phyloP scores from a whole-genome alignment of 2,797 vertebrate species.

The Tympanoctomys barrerae region DNA sequence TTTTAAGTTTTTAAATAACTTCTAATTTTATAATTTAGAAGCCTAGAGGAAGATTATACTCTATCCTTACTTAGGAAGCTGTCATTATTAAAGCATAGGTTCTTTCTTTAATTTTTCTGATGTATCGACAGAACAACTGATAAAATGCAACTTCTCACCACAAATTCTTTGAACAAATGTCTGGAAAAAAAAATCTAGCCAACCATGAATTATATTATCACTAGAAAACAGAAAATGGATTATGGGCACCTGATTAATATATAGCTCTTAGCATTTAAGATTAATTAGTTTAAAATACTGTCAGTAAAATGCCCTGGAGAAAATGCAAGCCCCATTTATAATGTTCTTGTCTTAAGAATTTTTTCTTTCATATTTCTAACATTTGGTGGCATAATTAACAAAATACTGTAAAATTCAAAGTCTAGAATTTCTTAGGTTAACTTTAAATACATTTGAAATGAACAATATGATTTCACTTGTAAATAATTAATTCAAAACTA shows the following conservation, averaged over 20 bases:
- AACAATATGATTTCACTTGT: constrained; percentile 38
- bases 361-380: not conserved
- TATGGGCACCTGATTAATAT: not conserved
- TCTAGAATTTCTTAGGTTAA: constrained; percentile 36
- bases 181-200: constrained; percentile 48
- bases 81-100: constrained; percentile 10
- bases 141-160: constrained; percentile 27
- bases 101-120: constrained; percentile 9
- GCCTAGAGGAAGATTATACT: not conserved
- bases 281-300: constrained; percentile 37
- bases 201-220: constrained; percentile 23
- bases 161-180: not conserved
- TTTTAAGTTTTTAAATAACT: constrained; percentile 40
- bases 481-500: constrained; percentile 44
- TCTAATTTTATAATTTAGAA: constrained; percentile 29
- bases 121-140: not conserved
- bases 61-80: not conserved
- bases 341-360: not conserved
- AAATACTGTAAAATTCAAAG: constrained; percentile 52
- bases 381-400: constrained; percentile 42
- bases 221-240: constrained; percentile 10
- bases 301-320: constrained; percentile 34
- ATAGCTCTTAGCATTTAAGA: not conserved
- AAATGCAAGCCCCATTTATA: not conserved
- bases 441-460: constrained; percentile 56